Conservation (phyloP, 2,797 vertebrate genomes). For the Molothrus ater region DNA sequence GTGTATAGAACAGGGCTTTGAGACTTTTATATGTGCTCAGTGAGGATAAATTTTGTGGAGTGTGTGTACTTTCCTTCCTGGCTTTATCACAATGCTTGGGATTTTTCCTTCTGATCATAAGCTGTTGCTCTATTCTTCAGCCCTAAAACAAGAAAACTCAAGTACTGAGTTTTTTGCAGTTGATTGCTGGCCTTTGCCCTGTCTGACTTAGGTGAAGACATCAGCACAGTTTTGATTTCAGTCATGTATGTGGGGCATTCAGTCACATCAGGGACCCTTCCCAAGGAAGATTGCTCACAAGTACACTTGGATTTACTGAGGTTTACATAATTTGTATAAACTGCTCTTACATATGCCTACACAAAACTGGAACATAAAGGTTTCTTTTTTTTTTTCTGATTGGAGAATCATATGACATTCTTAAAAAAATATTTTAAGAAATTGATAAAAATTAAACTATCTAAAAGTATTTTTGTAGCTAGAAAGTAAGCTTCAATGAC, state of each 20-base stretch:
- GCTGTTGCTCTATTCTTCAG: neutral
- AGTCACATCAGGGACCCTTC: neutral
- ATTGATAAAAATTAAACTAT: neutral
- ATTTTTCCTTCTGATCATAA: neutral
- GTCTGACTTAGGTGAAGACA: neutral
- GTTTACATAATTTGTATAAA: neutral
- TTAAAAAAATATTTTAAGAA: neutral
- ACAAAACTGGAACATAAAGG: neutral
- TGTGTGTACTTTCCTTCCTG: neutral
- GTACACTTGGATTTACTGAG: neutral
- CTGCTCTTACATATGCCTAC: neutral
- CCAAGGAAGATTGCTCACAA: neutral
- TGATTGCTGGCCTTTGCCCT: neutral
- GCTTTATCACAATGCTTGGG: neutral
- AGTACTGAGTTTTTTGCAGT: neutral
- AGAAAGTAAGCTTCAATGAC: neutral
- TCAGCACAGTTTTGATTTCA: neutral
- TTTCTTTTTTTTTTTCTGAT: neutral
- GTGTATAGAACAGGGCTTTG: neutral
- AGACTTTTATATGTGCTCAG: neutral
- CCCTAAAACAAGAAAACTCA: neutral
- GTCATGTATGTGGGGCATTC: rapidly evolving
- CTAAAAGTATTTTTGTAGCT: neutral
- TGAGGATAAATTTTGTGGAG: neutral
- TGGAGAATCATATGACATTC: neutral